Percentiles rank a stretch among this genome's conserved stretches.
Evolutionary conservation across 2,888 invertebrate genomes (phyloP).

Genomic region (Alentia gelatinosa): DNA sequence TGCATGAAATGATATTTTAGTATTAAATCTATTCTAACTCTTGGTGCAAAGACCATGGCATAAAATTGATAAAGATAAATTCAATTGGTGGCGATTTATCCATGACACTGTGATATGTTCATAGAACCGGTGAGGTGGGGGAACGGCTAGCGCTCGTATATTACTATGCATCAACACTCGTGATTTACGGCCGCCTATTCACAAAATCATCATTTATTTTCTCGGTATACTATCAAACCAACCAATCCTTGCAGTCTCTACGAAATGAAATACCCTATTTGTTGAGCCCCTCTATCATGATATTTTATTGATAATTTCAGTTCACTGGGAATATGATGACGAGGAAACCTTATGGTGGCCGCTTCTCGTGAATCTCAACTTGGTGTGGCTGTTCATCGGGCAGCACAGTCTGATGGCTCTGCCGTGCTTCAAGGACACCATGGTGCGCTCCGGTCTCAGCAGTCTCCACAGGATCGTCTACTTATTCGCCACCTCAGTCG

Average conservation of each 20-base stretch:
- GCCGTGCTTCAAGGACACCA: constrained; percentile 8
- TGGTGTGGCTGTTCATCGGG: constrained; percentile 37
- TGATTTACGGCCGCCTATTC: too few species aligned
- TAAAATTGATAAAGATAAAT: too few species aligned
- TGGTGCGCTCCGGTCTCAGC: neutral
- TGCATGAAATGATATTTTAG: neutral
- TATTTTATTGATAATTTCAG: too few species aligned
- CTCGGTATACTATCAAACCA: neutral
- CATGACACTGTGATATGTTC: too few species aligned
- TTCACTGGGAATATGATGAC: constrained; percentile 11
- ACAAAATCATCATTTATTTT: neutral
- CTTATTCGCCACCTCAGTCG: neutral
- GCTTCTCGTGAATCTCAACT: neutral
- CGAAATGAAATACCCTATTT: neutral
- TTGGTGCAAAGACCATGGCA: neutral
- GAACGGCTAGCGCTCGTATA: neutral
- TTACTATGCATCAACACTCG: too few species aligned
- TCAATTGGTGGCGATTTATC: too few species aligned
- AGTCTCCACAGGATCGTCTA: neutral
- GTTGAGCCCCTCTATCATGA: too few species aligned
- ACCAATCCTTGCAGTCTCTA: neutral
- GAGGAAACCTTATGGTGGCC: constrained; percentile 31
- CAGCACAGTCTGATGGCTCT: constrained; percentile 48
- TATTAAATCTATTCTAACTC: neutral
- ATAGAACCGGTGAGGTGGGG: neutral